Evolutionary conservation across 2,888 invertebrate species (phyloP).

Genomic region (Athalia circularis): DNA sequence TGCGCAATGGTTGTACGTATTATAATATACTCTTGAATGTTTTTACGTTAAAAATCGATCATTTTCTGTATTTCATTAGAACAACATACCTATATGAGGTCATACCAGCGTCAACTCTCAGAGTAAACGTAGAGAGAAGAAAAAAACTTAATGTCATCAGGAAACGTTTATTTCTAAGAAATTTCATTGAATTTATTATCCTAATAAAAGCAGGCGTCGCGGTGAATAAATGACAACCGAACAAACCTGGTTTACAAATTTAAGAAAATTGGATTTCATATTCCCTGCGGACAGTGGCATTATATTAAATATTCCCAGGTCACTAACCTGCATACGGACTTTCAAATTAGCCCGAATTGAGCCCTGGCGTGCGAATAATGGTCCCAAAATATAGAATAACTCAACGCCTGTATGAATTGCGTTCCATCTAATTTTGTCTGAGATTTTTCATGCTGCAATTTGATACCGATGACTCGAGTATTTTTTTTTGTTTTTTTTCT

Average conservation of each 20-base stretch:
- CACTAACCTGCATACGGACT: slow-evolving; percentile 12
- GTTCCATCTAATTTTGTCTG: not conserved
- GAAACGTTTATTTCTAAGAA: no score
- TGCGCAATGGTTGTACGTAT: not conserved
- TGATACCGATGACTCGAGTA: not conserved
- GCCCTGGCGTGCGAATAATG: slow-evolving; percentile 18
- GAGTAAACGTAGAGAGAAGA: no score
- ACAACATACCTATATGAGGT: no score
- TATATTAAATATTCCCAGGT: slow-evolving; percentile 18
- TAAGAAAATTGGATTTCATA: not conserved
- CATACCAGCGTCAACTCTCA: no score
- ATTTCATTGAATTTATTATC: no score
- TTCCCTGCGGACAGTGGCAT: not conserved
- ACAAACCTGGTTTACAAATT: not conserved
- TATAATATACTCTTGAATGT: not conserved
- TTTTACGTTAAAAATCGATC: slow-evolving; percentile 4
- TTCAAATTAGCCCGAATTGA: slow-evolving; percentile 17
- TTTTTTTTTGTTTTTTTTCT: not conserved
- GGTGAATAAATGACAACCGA: no score
- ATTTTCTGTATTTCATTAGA: not conserved
- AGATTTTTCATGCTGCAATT: not conserved
- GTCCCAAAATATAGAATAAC: not conserved
- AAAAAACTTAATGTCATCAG: no score
- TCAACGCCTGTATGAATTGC: not conserved
- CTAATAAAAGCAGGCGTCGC: no score